These are phyloP conservation scores for Taphrorychus bicolor DNA, from an alignment of 2,888 invertebrate genomes.

Conservation along the genomic window DNA sequence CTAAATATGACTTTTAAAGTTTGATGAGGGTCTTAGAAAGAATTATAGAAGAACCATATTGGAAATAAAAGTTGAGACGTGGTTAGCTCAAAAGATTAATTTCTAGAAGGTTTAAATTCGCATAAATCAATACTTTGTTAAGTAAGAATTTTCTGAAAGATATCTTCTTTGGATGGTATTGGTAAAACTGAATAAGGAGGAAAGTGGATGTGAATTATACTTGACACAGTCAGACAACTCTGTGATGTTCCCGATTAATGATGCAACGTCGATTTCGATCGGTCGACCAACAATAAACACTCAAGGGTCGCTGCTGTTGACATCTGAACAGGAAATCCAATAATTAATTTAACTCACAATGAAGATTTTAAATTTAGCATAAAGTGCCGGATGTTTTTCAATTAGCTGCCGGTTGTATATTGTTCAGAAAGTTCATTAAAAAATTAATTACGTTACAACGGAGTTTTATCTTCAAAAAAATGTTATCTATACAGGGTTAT, in stretches of 20 bases:
- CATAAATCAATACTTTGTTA: no score
- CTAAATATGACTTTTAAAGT: no score
- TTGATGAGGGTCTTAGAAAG: no score
- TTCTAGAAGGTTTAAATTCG: no score
- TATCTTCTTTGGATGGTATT: no score
- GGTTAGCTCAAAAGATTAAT: no score
- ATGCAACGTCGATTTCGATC: slow-evolving; percentile 33
- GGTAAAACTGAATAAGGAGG: background rate
- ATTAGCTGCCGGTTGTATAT: slow-evolving; percentile 26
- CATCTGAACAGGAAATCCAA: slow-evolving; percentile 32
- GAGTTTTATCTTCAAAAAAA: no score
- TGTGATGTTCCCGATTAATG: slow-evolving; percentile 29
- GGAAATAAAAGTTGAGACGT: no score
- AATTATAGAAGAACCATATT: no score
- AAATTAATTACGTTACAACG: slow-evolving; percentile 3
- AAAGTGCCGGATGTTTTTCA: slow-evolving; percentile 29
- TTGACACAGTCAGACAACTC: slow-evolving; percentile 28
- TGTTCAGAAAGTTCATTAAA: slow-evolving; percentile 8
- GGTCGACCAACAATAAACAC: slow-evolving; percentile 22
- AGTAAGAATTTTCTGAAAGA: no score
- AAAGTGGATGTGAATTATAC: slow-evolving; percentile 12
- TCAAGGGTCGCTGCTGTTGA: slow-evolving; percentile 33
- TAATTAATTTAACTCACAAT: slow-evolving; percentile 37
- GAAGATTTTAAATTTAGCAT: slow-evolving; percentile 37
- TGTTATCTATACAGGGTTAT: no score